Evolutionary conservation across 2,888 invertebrate species (phyloP), one percentile per base, ranked within the genome.

Genomic region (Ormyrus labotus): DNA sequence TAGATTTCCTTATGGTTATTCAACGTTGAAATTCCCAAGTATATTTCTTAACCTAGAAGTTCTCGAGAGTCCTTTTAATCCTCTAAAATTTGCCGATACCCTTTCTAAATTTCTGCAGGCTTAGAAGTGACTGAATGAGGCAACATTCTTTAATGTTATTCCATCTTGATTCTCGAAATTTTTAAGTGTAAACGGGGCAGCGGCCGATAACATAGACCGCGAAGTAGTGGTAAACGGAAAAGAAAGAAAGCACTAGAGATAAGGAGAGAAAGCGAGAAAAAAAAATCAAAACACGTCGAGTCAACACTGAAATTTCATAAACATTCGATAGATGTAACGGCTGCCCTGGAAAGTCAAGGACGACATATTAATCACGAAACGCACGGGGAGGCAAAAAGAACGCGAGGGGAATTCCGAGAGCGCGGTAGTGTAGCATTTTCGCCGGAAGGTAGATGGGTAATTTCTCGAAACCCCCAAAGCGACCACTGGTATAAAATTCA

Each of bases 401-500:
- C 50, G 50, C 48, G 57, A 48, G 45, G 10, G 57, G 47, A 70
- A 70, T 8, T 6, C 60, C 7, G 19, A 5, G 5, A 58, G 4
- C 6, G 47, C 58, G 9, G 11, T 58, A 48, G 50, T 6, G 4
- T 8, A 19, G 60, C 34, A 70, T 57, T 19, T 53, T 58, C 34
- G 64, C 77, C 77, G 77, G 70, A 76, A 61, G 51, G 63, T 67
- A 58, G 65, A 67, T 50, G 34, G 34, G 34, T 34, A 34, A 34
- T 34, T 34, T 34, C 34, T 34, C 34, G 34, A 34, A 3, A 34
- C 3, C 34, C 34, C 34, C 34, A 34, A 34, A 34, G 34, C 34
- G 34, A 34, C 4, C 34, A 34, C 34, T 34, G 34, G 34, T 34
- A 34, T 34, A 34, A 34, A 34, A 34, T 34, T 48, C 89, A 93